Evolutionary conservation across 2,113 vertebrate genomes (phyloP), one percentile per base, ranked within the genome.

Genomic region (Chelonoidis abingdonii): DNA sequence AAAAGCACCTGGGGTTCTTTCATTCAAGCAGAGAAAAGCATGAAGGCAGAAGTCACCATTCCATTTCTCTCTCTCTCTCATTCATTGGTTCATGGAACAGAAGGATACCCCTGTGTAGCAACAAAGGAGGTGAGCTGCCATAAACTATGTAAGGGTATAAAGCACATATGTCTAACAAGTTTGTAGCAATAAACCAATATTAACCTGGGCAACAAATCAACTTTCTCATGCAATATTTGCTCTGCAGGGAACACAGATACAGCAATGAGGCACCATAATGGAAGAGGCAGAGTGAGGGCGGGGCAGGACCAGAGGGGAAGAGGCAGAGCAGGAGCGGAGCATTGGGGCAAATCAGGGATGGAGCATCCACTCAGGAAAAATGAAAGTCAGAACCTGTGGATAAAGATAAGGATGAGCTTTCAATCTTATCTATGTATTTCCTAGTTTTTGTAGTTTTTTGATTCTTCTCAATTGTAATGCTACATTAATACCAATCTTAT

Each of bases 1-100:
- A 94, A 98, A 97, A 97, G 85, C 97, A 98, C 97, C 96, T 96
- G 97, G 95, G 50, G 56, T 97, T 92, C 91, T 76, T 93, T 95
- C 80, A 87, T 96, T 96, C 94, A 97, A 97, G 69, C 95, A 95
- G 97, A 88, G 93, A n/a, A 90, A 49, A 92, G 27, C 83, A 95
- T 21, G 49, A 94, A 95, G 91, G 88, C 75, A 94, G 31, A 90
- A 97, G 79, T 95, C 44, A 83, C 79, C 56, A 84, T 65, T 80
- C 80, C 38, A 87, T 80, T 93, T n/a, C 86, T 62, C 29, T 38
- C 86, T 81, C 86, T 81, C 10, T 88, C 90, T 97, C 38, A 22
- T 94, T 90, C 93, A 89, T 12, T 80, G 17, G 87, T 57, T 90
- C 96, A 93, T 72, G 81, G 59, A 96, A 87, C 86, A 88, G 44